Evolutionary conservation across 2,113 vertebrate species (phyloP).

Genomic region (Isichthys henryi): DNA sequence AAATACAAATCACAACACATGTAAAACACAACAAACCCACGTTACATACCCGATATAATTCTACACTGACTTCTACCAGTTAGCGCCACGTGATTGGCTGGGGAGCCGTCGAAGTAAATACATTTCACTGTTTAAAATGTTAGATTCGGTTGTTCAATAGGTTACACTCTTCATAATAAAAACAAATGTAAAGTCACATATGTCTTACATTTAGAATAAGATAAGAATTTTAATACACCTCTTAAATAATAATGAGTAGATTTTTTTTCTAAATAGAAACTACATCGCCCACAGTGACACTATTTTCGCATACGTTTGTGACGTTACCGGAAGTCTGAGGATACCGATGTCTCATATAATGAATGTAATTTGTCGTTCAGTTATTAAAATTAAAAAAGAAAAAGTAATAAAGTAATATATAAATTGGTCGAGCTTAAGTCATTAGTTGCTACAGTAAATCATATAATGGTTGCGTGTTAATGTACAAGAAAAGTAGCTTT

Average conservation of each 20-base stretch:
- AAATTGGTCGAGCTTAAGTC: not conserved
- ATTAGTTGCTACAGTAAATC: not conserved
- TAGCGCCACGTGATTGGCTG: not conserved
- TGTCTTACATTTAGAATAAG: not conserved
- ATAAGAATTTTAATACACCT: not conserved
- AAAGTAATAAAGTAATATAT: not conserved
- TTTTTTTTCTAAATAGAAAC: not conserved
- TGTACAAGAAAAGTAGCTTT: not conserved
- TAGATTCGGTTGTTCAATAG: not conserved
- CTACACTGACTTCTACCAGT: not conserved
- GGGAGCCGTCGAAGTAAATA: not conserved
- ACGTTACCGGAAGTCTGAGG: not conserved
- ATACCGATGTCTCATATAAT: not conserved
- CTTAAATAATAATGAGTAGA: not conserved
- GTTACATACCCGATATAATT: not conserved
- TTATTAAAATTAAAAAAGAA: not conserved
- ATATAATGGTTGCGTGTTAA: not conserved
- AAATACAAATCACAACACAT: not conserved
- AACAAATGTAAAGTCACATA: not conserved
- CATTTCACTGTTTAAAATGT: not conserved
- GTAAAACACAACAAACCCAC: not conserved
- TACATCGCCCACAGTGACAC: not conserved
- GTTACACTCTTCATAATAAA: not conserved
- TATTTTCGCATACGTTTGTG: not conserved
- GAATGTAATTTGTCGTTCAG: not conserved